Conservation (phyloP, 1,140 invertebrate species). For the Ostrea denselamellosa region DNA sequence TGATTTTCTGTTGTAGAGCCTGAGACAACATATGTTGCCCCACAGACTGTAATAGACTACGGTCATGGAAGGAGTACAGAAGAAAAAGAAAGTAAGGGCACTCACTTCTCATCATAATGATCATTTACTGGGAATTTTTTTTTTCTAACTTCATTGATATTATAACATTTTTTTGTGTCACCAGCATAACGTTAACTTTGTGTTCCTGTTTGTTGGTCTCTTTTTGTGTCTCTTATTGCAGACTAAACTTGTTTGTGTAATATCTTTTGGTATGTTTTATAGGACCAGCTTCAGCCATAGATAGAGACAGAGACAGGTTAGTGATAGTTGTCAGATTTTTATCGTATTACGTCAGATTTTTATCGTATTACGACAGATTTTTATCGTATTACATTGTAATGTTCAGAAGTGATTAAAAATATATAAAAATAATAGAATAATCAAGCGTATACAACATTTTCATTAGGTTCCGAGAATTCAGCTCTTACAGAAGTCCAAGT, state of each 20-base stretch:
- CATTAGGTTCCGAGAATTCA: constrained; percentile 12
- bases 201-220: no score
- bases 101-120: no score
- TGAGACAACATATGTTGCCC: constrained; percentile 47
- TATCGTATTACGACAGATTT: no score
- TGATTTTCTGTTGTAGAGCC: not conserved
- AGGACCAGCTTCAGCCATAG: constrained; percentile 42
- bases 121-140: no score
- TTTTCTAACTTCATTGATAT: no score
- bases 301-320: constrained; percentile 46
- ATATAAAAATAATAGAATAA: not conserved
- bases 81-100: constrained; percentile 45
- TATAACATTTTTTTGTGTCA: no score
- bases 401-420: not conserved
- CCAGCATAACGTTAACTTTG: no score
- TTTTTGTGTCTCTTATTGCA: no score
- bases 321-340: not conserved
- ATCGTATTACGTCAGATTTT: no score
- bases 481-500: constrained; percentile 35
- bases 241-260: no score
- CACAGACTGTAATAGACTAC: constrained; percentile 70
- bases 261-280: constrained; percentile 16
- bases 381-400: not conserved
- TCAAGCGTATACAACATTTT: not conserved
- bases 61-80: constrained; percentile 65